Conservation (phyloP, 2,113 vertebrate genomes). For the Gymnobelideus leadbeateri region DNA sequence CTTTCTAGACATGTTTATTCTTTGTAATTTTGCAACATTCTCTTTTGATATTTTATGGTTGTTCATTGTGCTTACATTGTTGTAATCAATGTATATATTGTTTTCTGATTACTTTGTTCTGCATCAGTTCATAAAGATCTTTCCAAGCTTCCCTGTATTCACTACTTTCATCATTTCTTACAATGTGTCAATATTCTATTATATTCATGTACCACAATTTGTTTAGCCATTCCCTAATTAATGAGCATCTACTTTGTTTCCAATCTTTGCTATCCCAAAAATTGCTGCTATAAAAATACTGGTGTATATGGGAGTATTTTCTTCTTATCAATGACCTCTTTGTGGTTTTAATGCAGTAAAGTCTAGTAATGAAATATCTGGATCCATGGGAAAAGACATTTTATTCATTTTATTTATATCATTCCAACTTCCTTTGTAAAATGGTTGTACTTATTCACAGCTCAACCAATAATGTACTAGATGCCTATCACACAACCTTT, state of each 20-base stretch:
- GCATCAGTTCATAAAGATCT: background rate
- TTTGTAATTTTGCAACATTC: background rate
- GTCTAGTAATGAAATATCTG: background rate
- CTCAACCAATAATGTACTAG: background rate
- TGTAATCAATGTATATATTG: background rate
- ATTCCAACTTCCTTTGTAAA: background rate
- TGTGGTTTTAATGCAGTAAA: background rate
- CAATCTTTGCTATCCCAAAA: background rate
- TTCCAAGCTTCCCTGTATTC: background rate
- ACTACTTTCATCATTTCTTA: background rate
- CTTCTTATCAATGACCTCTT: background rate
- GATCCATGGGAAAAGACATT: no score
- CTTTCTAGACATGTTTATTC: background rate
- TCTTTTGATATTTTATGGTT: background rate
- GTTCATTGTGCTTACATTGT: background rate
- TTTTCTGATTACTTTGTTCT: background rate
- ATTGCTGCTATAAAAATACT: background rate
- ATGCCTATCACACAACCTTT: background rate
- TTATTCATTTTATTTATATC: no score
- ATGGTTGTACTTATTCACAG: background rate
- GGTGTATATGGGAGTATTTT: background rate
- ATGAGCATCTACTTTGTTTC: background rate
- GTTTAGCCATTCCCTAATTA: background rate
- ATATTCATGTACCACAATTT: background rate
- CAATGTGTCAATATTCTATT: background rate